Percentiles rank a stretch among this genome's conserved stretches.
These are phyloP conservation scores for Drosophila mimetica DNA, from an alignment of 2,888 invertebrate species.

Conservation along the genomic window DNA sequence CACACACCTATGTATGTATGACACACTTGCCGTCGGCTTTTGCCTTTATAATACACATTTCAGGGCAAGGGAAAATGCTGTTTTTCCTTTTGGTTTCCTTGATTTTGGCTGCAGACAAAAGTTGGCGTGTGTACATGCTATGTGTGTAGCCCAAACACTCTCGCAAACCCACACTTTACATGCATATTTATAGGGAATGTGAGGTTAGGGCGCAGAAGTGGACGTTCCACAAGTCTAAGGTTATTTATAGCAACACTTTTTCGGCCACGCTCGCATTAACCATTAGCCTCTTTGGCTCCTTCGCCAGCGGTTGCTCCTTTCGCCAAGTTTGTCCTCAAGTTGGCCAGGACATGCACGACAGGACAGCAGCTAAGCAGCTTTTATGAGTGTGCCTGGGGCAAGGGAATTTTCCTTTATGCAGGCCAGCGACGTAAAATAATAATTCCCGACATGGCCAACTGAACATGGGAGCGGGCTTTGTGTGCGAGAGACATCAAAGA, in stretches of 20 bases:
- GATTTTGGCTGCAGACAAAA: conserved; percentile 67
- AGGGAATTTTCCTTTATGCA: conserved; percentile 45
- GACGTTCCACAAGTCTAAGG: conserved; percentile 54
- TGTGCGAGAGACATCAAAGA: conserved; percentile 31
- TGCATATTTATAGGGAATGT: conserved; percentile 43
- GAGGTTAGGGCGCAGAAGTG: conserved; percentile 39
- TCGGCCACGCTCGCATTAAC: conserved; percentile 59
- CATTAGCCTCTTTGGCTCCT: conserved; percentile 51
- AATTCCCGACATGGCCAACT: conserved; percentile 42
- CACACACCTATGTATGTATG: too few relatives aligned
- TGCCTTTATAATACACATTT: conserved; percentile 23
- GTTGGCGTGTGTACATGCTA: conserved; percentile 67
- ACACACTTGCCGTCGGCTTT: conserved; percentile 63
- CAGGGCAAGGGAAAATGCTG: conserved; percentile 42
- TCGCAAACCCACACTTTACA: conserved; percentile 16
- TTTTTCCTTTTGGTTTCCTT: conserved; percentile 71
- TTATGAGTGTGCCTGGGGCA: conserved; percentile 54
- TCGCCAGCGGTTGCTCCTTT: conserved; percentile 37
- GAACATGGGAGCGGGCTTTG: conserved; percentile 29
- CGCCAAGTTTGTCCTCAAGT: conserved; percentile 52
- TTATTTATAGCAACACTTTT: conserved; percentile 75
- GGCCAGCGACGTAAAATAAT: conserved; percentile 35
- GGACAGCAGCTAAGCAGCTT: conserved; percentile 61
- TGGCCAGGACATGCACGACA: conserved; percentile 57
- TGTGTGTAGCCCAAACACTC: conserved; percentile 39